phyloP scores from a whole-genome alignment of 1,140 invertebrate species.

The Drosophila littoralis region DNA sequence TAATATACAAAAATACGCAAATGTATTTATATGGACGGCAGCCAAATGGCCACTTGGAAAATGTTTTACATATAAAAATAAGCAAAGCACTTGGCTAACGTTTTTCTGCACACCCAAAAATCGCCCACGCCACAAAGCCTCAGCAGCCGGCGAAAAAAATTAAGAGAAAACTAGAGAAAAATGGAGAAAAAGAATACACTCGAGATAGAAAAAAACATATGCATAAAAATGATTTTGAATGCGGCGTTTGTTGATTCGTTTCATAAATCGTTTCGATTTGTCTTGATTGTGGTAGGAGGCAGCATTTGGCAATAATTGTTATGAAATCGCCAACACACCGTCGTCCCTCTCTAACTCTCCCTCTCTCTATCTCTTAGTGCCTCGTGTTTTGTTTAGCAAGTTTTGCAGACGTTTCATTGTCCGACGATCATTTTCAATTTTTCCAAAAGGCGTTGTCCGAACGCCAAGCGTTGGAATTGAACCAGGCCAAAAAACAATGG shows the following conservation, averaged over 20 bases:
- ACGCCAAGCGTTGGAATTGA: conserved; percentile 53
- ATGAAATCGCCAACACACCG: conserved; percentile 54
- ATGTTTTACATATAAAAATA: conserved; percentile 46
- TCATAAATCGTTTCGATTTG: conserved; percentile 48
- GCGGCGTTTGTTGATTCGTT: conserved; percentile 13
- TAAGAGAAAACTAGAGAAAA: conserved; percentile 25
- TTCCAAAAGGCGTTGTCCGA: conserved; percentile 57
- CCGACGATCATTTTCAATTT: conserved; percentile 64
- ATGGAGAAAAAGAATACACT: not conserved
- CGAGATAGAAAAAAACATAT: conserved; percentile 23
- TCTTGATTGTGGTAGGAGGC: conserved; percentile 26
- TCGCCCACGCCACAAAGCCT: conserved; percentile 56
- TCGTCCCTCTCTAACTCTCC: too few relatives aligned
- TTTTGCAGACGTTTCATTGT: conserved; percentile 40
- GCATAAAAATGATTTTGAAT: conserved; percentile 52
- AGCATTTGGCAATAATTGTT: conserved; percentile 78
- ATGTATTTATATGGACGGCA: conserved; percentile 2
- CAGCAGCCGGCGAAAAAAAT: conserved; percentile 45
- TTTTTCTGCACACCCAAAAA: conserved; percentile 65
- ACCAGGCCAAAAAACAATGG: conserved; percentile 64
- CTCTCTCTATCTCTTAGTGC: not conserved
- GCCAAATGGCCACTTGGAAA: conserved; percentile 46
- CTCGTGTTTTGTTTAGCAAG: conserved; percentile 17
- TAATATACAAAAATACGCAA: conserved; percentile 6
- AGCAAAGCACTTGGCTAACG: conserved; percentile 39